Evolutionary conservation across 2,888 invertebrate species (phyloP).

Genomic region (Rhorus exstirpatorius): DNA sequence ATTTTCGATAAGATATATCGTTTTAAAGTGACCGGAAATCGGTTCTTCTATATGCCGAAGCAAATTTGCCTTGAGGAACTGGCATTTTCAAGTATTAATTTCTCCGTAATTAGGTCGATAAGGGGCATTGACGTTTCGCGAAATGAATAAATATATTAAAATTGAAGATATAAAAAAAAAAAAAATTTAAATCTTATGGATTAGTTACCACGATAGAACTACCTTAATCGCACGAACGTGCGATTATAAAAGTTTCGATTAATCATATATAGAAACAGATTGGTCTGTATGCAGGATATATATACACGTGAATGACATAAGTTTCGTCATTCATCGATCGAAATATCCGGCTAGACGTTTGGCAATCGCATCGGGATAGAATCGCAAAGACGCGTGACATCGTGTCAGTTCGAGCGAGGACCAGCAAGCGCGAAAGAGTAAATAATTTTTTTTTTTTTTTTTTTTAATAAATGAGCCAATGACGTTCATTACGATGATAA

Average conservation of each 20-base stretch:
- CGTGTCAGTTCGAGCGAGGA: slow-evolving; percentile 57
- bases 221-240: no score
- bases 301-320: not conserved
- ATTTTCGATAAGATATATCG: no score
- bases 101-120: no score
- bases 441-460: not conserved
- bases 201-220: no score
- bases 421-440: slow-evolving; percentile 28
- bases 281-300: no score
- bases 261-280: slow-evolving; percentile 25
- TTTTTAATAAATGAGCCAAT: not conserved
- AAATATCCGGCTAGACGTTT: slow-evolving; percentile 65
- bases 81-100: no score
- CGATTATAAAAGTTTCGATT: slow-evolving; percentile 40
- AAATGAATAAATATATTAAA: no score
- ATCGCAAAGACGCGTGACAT: slow-evolving; percentile 31
- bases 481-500: not conserved
- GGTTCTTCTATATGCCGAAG: no score
- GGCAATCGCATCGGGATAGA: slow-evolving; percentile 46
- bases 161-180: no score
- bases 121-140: no score
- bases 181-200: not conserved
- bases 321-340: slow-evolving; percentile 64
- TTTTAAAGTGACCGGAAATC: no score
- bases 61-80: no score